phyloP scores from a whole-genome alignment of 1,140 invertebrate genomes.

The Macrobrachium rosenbergii region DNA sequence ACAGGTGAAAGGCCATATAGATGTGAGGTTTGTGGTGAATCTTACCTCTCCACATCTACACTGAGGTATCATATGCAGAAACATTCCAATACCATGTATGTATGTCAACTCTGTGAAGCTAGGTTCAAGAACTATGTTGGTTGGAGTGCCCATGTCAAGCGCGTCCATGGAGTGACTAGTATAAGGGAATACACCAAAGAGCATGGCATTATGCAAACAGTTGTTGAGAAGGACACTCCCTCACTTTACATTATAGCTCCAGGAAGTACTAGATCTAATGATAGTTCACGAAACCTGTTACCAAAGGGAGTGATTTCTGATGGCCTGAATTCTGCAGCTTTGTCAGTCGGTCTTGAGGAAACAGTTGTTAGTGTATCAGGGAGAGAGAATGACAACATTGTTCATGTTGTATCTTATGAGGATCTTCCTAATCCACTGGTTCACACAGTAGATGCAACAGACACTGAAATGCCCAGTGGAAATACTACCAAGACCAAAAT shows the following conservation, averaged over 20 bases:
- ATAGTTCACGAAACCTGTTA: not conserved
- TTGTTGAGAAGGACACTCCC: conserved; percentile 41
- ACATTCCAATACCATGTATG: conserved; percentile 59
- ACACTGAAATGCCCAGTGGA: conserved; percentile 7
- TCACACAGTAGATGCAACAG: conserved; percentile 50
- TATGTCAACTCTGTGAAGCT: conserved; percentile 50
- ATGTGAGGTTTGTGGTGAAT: conserved; percentile 50
- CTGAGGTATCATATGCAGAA: conserved; percentile 60
- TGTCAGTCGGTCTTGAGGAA: conserved; percentile 49
- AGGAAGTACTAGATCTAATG: conserved; percentile 9
- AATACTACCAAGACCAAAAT: conserved; percentile 21
- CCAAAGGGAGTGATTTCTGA: conserved; percentile 2
- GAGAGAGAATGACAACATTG: conserved; percentile 24
- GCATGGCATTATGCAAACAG: conserved; percentile 42
- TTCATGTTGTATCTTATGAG: conserved; percentile 52
- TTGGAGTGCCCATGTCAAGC: conserved; percentile 54
- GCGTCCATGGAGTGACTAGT: conserved; percentile 45
- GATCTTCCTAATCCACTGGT: conserved; percentile 44
- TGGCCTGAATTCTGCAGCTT: conserved; percentile 27
- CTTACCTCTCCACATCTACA: conserved; percentile 48
- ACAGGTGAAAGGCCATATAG: conserved; percentile 55
- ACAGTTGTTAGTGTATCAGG: conserved; percentile 46
- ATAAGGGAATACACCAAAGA: conserved; percentile 50
- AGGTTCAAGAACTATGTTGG: conserved; percentile 59
- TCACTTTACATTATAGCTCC: conserved; percentile 42